Base-by-base conservation (phyloP, 2,888 invertebrate species). In the Limnephilus marmoratus region DNA sequence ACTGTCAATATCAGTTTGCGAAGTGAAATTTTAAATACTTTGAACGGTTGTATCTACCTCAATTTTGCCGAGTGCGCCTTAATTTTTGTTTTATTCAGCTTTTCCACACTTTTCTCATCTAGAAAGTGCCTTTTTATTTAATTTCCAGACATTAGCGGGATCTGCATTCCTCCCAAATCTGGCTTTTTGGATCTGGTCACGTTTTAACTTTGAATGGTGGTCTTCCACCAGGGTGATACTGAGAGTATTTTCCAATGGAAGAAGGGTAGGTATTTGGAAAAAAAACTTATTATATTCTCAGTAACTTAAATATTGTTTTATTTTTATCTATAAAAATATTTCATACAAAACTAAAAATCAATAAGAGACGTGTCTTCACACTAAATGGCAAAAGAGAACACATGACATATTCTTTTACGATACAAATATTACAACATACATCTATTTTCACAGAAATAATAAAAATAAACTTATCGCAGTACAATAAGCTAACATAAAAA, bases 371-470 rank as follows among this genome's bases (percentile, higher is more conserved):
- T 68, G 88, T 88, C 68, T 53, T 81, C 89, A 89, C 37, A 34
- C 89, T 81, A 90, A 90, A 90, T 90, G 90, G 90, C 90, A 90
- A 90, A 81, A 34, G 41, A 41, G 41, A 41, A 88, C 34, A 80
- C 31, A 53, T 68, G 31, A 29, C 80, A 41, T 49, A n/a, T 45
- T 45, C 82, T 31, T 82, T 31, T 82, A 81, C 13, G 31, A 82
- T 11, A 86, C 18, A 29, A 18, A 49, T 86, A 83, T 24, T 34
- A 41, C 34, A 83, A 83, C 83, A 83, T 41, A 34, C 34, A 82
- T 7, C 24, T 83, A 41, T 37, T 83, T 83, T 83, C 24, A 34
- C 83, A 83, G 24, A 37, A 37, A 13, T 13, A 83, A 83, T 83
- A 37, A 34, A 34, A 34, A 15, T 41, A 37, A 83, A 83, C 13